phyloP scores from a whole-genome alignment of 2,888 invertebrate species.

The Iselma pallidipennis region DNA sequence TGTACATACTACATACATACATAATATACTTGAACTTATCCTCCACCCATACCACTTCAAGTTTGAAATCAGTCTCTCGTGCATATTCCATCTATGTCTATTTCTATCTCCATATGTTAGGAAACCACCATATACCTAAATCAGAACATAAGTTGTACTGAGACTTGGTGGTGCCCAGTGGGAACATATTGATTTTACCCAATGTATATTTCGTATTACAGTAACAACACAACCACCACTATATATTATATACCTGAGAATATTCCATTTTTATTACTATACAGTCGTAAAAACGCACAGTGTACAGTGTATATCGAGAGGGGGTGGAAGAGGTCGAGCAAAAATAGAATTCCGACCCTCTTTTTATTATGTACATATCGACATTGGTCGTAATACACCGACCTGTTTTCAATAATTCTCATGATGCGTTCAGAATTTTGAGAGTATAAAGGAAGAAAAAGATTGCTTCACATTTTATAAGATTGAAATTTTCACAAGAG shows the following conservation, averaged over 20 bases:
- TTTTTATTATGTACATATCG: too few relatives aligned
- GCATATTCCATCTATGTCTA: not conserved
- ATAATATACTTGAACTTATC: too few relatives aligned
- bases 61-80: not conserved
- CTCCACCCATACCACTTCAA: not conserved
- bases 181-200: conserved; percentile 2
- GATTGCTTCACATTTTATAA: not conserved
- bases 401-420: not conserved
- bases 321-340: too few relatives aligned
- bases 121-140: not conserved
- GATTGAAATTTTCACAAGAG: not conserved
- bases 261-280: not conserved
- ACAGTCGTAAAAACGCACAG: not conserved
- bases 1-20: too few relatives aligned
- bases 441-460: not conserved
- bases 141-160: not conserved
- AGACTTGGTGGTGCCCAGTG: not conserved
- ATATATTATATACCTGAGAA: too few relatives aligned
- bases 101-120: not conserved
- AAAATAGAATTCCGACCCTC: not conserved
- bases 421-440: too few relatives aligned
- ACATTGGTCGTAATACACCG: too few relatives aligned
- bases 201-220: not conserved
- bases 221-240: not conserved
- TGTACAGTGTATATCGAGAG: too few relatives aligned